A percentile compares a stretch with the other conserved stretches of the same genome.
These are phyloP conservation scores for Neotoma lepida DNA, from an alignment of 2,113 vertebrate species.

Conservation along the genomic window DNA sequence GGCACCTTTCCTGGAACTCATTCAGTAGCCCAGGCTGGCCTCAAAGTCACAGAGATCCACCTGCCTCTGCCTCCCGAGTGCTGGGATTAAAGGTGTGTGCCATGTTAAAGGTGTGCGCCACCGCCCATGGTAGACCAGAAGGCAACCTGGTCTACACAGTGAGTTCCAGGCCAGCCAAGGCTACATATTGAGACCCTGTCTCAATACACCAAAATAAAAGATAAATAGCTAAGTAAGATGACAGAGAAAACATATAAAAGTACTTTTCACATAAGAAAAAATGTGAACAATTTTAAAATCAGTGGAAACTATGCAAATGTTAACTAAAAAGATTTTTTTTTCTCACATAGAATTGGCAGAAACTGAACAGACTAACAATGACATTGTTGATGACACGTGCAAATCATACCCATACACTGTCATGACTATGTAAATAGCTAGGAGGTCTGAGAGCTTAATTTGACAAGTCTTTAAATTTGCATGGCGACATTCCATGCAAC, in stretches of 20 bases:
- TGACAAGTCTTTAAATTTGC: constrained; percentile 9
- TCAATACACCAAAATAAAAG: neutral
- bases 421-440: neutral
- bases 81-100: too few relatives aligned
- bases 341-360: neutral
- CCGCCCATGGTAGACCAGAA: too few relatives aligned
- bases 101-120: too few relatives aligned
- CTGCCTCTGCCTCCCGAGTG: too few relatives aligned
- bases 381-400: neutral
- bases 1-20: too few relatives aligned
- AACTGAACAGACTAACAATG: neutral
- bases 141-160: neutral
- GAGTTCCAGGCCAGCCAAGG: neutral
- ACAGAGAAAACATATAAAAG: neutral
- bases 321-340: neutral
- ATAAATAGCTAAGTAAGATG: neutral
- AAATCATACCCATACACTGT: neutral
- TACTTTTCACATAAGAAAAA: constrained; percentile 24
- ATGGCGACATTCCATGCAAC: neutral
- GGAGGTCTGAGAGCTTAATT: neutral
- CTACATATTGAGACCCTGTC: neutral
- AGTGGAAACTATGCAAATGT: neutral
- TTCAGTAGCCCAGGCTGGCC: too few relatives aligned
- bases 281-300: neutral
- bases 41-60: too few relatives aligned